These are phyloP conservation scores for Pristionchus fissidentatus DNA, from an alignment of 2,888 invertebrate genomes.

Conservation along the genomic window DNA sequence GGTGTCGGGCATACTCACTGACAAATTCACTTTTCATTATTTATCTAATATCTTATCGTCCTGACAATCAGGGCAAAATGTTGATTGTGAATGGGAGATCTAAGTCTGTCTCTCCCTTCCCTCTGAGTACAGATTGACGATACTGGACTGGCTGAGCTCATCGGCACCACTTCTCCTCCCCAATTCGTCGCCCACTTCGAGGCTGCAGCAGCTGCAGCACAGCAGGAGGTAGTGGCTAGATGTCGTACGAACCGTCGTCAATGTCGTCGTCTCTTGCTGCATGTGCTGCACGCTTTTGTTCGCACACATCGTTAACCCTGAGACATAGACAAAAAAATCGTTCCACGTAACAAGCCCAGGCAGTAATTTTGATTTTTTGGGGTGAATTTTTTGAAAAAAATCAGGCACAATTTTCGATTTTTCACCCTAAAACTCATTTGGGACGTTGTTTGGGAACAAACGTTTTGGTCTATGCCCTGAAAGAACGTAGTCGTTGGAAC, in stretches of 20 bases:
- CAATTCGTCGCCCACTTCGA: conserved; percentile 51
- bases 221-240: conserved; percentile 39
- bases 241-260: no score
- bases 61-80: background rate
- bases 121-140: conserved; percentile 68
- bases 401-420: no score
- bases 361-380: no score
- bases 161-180: conserved; percentile 58
- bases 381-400: no score
- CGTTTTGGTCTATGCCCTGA: no score
- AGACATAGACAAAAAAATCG: no score
- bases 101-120: conserved; percentile 46
- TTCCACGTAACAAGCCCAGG: no score
- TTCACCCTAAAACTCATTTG: no score
- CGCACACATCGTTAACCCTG: no score
- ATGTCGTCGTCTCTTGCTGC: no score
- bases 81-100: conserved; percentile 43
- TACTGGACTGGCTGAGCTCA: conserved; percentile 70
- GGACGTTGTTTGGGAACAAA: no score
- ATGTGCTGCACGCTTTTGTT: background rate
- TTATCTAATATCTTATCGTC: background rate
- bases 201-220: conserved; percentile 46
- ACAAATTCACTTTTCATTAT: background rate
- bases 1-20: background rate
- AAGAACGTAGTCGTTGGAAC: no score